Base-by-base conservation (phyloP, 1,140 invertebrate genomes). In the Aphelinus atriplicis region DNA sequence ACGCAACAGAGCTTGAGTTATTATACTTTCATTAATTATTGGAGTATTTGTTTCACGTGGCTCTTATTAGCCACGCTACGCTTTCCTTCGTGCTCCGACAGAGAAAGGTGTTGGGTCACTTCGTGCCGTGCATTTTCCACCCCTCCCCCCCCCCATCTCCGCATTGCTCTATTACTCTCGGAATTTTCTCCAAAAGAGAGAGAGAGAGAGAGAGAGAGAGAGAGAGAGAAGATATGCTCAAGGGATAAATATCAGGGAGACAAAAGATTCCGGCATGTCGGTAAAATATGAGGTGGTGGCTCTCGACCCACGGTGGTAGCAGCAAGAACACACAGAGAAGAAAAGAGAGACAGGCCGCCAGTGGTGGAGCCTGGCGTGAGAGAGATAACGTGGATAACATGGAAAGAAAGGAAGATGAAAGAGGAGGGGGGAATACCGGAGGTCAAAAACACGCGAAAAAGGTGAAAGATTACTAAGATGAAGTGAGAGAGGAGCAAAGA, bases 181-280 rank as follows among this genome's bases (percentile, higher is more conserved):
- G 70, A 64, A 77, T 77, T 77, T 78, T 26, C 26, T 26, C 26
- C 26, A 26, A 26, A 26, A 26, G 26, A 26, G 26, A 26, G 26
- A 26, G 26, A 26, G 26, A 26, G 26, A 26, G 26, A 26, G 26
- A 26, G 26, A 26, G 26, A 26, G 26, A 26, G 26, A 26, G 26
- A 26, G 26, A 26, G 26, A 26, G 26, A 26, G 26, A 26, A 26
- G 26, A 0, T 26, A 26, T 26, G 79, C 69, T 76, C 10, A 58
- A 65, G 72, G 83, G 80, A 84, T 85, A 84, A 85, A 85, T 85
- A 86, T 84, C 81, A 81, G 80, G 82, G 81, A 84, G 83, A 86
- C 84, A 84, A 86, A 85, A 85, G 84, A 80, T 85, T 84, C 77
- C 71, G 79, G 76, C 75, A 76, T 77, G 73, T 56, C 70, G 62